Evolutionary conservation across 2,888 invertebrate genomes (phyloP).

Genomic region (Oscheius sp.): DNA sequence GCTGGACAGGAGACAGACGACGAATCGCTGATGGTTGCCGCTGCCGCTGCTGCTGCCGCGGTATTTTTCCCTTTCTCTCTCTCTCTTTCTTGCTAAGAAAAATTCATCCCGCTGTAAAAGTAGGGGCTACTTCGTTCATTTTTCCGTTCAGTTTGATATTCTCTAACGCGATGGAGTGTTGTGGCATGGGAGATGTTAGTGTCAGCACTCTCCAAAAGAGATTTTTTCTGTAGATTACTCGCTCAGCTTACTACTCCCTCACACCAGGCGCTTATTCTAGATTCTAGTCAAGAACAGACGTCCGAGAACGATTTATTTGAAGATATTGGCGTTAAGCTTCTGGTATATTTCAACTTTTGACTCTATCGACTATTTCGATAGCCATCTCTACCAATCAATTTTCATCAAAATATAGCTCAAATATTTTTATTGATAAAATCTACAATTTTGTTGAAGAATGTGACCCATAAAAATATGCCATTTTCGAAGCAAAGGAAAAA

Average conservation of each 20-base stretch:
- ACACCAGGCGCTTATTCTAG: too few species aligned
- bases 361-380: too few species aligned
- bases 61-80: constrained; percentile 26
- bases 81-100: not conserved
- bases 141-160: constrained; percentile 30
- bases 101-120: not conserved
- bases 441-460: too few species aligned
- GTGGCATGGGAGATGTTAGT: constrained; percentile 32
- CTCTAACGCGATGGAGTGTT: constrained; percentile 36
- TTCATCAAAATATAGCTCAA: too few species aligned
- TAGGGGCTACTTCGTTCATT: constrained; percentile 10
- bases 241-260: constrained; percentile 20
- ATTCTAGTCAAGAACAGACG: too few species aligned
- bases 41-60: constrained; percentile 27
- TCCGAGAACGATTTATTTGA: too few species aligned
- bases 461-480: too few species aligned
- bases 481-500: too few species aligned
- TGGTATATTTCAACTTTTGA: too few species aligned
- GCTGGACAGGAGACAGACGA: constrained; percentile 26
- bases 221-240: not conserved
- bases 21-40: not conserved
- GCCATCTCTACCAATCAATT: too few species aligned
- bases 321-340: too few species aligned
- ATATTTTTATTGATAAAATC: too few species aligned
- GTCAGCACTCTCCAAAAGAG: not conserved